Percentiles rank a stretch among this genome's conserved stretches.
Conservation (phyloP, 2,113 vertebrate genomes). For the Gambusia affinis region DNA sequence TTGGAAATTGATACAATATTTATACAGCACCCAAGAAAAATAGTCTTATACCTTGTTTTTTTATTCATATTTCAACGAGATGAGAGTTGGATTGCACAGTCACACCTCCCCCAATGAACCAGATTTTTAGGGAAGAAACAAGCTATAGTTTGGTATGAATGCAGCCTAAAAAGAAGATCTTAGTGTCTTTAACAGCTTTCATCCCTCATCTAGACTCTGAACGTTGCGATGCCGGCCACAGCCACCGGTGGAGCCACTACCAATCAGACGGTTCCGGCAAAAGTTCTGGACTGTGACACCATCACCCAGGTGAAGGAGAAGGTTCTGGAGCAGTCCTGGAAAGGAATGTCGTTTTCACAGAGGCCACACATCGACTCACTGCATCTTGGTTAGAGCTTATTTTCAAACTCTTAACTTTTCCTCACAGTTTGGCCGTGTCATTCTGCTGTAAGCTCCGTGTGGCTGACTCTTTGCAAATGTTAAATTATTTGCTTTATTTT, state of each 20-base stretch:
- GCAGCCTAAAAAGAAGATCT: too few relatives aligned
- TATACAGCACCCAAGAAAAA: too few relatives aligned
- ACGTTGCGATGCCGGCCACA: conserved; percentile 81
- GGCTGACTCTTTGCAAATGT: background rate
- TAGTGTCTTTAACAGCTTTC: background rate
- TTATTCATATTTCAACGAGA: background rate
- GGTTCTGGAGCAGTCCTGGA: conserved; percentile 94
- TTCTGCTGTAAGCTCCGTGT: background rate
- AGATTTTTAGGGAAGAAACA: too few relatives aligned
- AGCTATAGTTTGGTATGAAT: too few relatives aligned
- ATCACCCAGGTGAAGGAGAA: conserved; percentile 99
- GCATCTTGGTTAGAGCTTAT: conserved; percentile 85
- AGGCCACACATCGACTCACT: conserved; percentile 90
- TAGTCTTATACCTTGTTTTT: background rate
- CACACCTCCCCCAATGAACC: too few relatives aligned
- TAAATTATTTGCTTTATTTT: background rate
- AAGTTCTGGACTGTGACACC: conserved; percentile 95
- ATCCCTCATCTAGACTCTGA: conserved; percentile 84
- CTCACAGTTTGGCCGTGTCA: background rate
- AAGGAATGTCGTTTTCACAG: conserved; percentile 88
- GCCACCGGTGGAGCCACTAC: conserved; percentile 68
- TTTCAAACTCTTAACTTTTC: background rate
- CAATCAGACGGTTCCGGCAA: conserved; percentile 85
- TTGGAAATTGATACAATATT: background rate
- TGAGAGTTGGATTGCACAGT: too few relatives aligned